Percentiles rank a stretch among this genome's conserved stretches.
These are phyloP conservation scores for Plodia interpunctella DNA, from an alignment of 1,140 invertebrate species.

Conservation along the genomic window DNA sequence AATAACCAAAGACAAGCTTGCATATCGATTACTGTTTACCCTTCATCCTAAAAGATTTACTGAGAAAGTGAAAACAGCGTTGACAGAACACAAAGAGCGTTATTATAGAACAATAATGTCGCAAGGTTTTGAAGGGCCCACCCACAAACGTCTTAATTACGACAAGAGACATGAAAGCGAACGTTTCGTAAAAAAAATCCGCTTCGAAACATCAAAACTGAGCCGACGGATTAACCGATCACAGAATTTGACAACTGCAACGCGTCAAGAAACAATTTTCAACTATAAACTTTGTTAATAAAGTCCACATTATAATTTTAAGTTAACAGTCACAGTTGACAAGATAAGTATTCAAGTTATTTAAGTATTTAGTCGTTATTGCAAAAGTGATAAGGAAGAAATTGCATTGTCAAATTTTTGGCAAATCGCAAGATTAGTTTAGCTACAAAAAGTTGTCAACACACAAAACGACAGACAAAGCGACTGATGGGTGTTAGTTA, in stretches of 20 bases:
- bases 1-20: neutral
- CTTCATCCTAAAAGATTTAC: neutral
- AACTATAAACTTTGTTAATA: neutral
- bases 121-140: neutral
- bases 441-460: constrained; percentile 8
- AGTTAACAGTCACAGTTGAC: neutral
- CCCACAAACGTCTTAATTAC: constrained; percentile 8
- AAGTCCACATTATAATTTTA: neutral
- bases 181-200: constrained; percentile 2
- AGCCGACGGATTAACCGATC: constrained; percentile 7
- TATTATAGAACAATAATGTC: constrained; percentile 10
- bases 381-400: neutral
- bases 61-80: constrained; percentile 8
- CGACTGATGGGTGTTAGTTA: constrained; percentile 10
- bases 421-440: neutral
- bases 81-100: neutral
- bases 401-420: neutral
- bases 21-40: constrained; percentile 8
- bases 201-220: constrained; percentile 4
- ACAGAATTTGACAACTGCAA: neutral
- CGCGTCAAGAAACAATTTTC: neutral
- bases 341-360: neutral
- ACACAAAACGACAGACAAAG: constrained; percentile 4
- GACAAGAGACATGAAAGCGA: constrained; percentile 9
- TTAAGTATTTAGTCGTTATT: neutral